These are phyloP conservation scores for Drosophila pseudotakahashii DNA, from an alignment of 2,888 invertebrate genomes.

Conservation along the genomic window DNA sequence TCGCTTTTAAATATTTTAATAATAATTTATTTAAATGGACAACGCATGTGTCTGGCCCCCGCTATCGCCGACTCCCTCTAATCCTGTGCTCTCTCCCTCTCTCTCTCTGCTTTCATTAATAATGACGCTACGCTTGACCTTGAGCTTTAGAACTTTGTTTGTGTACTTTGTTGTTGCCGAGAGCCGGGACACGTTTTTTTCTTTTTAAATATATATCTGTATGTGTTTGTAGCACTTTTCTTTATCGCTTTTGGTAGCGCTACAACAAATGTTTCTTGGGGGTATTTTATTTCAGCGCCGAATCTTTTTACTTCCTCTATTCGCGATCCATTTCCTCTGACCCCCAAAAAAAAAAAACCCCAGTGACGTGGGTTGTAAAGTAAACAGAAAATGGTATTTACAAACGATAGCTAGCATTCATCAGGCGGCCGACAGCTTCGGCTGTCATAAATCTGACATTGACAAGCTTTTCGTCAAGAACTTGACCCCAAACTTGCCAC, in stretches of 20 bases:
- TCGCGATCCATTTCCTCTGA: background rate
- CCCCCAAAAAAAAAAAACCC: background rate
- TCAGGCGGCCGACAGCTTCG: slow-evolving; percentile 25
- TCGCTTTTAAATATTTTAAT: slow-evolving; percentile 46
- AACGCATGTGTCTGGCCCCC: slow-evolving; percentile 56
- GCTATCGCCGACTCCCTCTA: background rate
- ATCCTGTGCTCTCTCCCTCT: slow-evolving; percentile 1
- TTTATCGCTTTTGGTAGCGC: slow-evolving; percentile 57
- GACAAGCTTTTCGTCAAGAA: slow-evolving; percentile 63
- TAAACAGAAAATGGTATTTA: background rate
- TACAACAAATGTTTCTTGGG: slow-evolving; percentile 23
- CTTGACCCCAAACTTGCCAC: slow-evolving; percentile 69
- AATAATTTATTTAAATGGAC: slow-evolving; percentile 72
- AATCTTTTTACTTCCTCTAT: slow-evolving; percentile 2
- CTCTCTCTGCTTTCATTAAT: slow-evolving; percentile 61
- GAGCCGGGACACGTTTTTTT: slow-evolving; percentile 33
- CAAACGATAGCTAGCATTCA: slow-evolving; percentile 41
- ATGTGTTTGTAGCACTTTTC: slow-evolving; percentile 29
- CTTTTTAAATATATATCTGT: background rate
- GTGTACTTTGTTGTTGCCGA: slow-evolving; percentile 30
- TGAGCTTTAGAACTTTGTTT: slow-evolving; percentile 73
- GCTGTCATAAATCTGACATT: slow-evolving; percentile 53
- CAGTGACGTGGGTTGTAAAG: slow-evolving; percentile 10
- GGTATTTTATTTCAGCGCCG: background rate
- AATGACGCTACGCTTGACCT: slow-evolving; percentile 77